Percentiles rank a stretch among this genome's conserved stretches.
Evolutionary conservation across 2,888 invertebrate species (phyloP).

Genomic region (Catocala fraxini): DNA sequence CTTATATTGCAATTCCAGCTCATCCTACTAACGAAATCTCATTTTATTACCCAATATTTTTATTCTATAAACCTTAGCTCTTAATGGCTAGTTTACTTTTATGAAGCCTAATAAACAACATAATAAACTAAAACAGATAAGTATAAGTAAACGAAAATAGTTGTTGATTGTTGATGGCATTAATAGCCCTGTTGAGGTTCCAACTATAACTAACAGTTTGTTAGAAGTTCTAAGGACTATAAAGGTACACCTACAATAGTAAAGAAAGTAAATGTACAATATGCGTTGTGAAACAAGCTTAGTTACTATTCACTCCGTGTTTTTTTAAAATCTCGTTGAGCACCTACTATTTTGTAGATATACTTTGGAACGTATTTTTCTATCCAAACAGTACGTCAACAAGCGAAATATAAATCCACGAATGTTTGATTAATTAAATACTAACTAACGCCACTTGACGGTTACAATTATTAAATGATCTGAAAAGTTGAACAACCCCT

Average conservation of each 20-base stretch:
- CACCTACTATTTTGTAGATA: no score
- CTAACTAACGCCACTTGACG: background rate
- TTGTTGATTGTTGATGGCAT: background rate
- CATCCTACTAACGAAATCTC: no score
- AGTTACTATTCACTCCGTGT: no score
- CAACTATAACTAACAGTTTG: conserved; percentile 2
- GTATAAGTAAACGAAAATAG: conserved; percentile 1
- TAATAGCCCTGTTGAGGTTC: conserved; percentile 2
- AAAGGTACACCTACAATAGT: background rate
- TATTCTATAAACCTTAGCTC: background rate
- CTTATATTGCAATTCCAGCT: no score
- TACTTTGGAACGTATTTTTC: no score
- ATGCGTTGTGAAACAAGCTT: no score
- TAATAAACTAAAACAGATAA: conserved; percentile 2
- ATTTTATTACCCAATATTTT: no score
- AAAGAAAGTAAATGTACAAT: no score
- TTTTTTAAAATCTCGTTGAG: no score
- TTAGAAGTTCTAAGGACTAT: background rate
- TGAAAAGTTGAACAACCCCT: conserved; percentile 22
- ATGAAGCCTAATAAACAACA: background rate
- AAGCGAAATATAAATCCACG: no score
- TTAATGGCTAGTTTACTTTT: conserved; percentile 2
- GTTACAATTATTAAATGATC: conserved; percentile 3
- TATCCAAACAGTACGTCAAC: no score
- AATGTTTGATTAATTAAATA: no score